These are phyloP conservation scores for Oryzias celebensis DNA, from an alignment of 2,113 vertebrate genomes.

Conservation along the genomic window DNA sequence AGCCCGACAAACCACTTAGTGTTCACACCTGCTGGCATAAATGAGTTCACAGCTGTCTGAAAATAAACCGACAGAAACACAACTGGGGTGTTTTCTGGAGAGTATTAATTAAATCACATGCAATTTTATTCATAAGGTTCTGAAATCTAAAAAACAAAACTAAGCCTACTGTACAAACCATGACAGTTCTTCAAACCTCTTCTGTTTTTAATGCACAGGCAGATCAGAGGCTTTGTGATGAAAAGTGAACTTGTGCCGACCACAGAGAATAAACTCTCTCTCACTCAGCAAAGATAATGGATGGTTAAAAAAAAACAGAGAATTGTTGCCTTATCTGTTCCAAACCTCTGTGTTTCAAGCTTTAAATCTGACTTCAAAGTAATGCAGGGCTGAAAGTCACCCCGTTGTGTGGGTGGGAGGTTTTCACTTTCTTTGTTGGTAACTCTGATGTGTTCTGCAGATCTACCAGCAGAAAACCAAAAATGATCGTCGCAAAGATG, in stretches of 20 bases:
- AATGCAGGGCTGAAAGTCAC: conserved; percentile 46
- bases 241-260: conserved; percentile 51
- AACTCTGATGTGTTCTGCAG: conserved; percentile 36
- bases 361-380: conserved; percentile 72
- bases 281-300: conserved; percentile 37
- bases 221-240: conserved; percentile 47
- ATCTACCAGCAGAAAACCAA: conserved; percentile 52
- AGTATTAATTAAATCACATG: conserved; percentile 14
- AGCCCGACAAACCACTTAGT: conserved; percentile 56
- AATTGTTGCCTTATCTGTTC: conserved; percentile 55
- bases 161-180: not conserved
- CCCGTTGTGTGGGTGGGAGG: conserved; percentile 65
- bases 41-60: conserved; percentile 24
- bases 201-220: conserved; percentile 8
- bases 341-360: conserved; percentile 60
- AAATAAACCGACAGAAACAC: conserved; percentile 36
- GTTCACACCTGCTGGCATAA: conserved; percentile 53
- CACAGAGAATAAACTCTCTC: conserved; percentile 46
- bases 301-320: conserved; percentile 27
- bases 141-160: conserved; percentile 10
- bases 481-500: conserved; percentile 41
- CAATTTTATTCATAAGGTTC: conserved; percentile 1
- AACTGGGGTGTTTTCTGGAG: not conserved
- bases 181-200: conserved; percentile 14
- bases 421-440: conserved; percentile 60